phyloP scores from a whole-genome alignment of 2,113 vertebrate species.

The Oryctolagus cuniculus region DNA sequence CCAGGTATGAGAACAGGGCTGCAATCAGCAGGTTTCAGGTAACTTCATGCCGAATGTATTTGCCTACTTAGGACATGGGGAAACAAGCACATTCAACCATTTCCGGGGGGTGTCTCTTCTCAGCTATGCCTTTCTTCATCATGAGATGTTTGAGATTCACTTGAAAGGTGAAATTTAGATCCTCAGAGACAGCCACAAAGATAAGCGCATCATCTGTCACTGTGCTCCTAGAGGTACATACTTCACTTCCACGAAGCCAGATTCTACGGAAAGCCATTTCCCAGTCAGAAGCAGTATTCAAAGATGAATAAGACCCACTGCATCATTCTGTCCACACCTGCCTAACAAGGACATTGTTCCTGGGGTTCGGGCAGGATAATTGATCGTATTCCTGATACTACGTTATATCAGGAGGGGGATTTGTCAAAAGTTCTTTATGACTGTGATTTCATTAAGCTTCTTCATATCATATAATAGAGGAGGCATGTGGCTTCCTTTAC shows the following conservation, averaged over 20 bases:
- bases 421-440: slow-evolving; percentile 43
- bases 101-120: not conserved
- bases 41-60: not conserved
- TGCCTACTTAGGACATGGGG: not conserved
- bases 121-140: not conserved
- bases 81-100: not conserved
- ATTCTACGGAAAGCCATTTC: not conserved
- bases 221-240: not conserved
- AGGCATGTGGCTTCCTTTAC: slow-evolving; percentile 22
- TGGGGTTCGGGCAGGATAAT: not conserved
- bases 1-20: too few relatives aligned
- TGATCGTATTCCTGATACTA: not conserved
- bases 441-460: slow-evolving; percentile 41
- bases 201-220: not conserved
- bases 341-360: not conserved
- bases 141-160: not conserved
- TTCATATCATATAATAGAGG: not conserved
- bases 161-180: not conserved
- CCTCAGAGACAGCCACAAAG: not conserved
- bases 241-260: not conserved
- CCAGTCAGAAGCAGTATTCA: not conserved
- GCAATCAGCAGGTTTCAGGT: not conserved
- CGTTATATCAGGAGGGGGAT: not conserved
- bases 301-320: not conserved
- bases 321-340: not conserved